These are phyloP conservation scores for Pseudorasbora parva DNA, from an alignment of 2,113 vertebrate genomes.

Conservation along the genomic window DNA sequence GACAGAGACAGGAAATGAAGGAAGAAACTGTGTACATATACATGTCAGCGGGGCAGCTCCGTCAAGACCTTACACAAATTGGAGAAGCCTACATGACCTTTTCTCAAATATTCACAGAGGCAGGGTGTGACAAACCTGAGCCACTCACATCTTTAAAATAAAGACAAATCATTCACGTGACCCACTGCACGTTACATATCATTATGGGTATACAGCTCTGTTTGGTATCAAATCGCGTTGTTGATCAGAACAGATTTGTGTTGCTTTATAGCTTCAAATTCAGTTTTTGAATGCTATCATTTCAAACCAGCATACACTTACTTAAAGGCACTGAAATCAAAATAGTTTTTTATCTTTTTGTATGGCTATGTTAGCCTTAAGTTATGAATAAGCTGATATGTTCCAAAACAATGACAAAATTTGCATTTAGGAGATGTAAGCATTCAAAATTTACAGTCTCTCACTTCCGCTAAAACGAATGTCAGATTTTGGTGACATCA, in stretches of 20 bases:
- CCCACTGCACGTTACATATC: neutral
- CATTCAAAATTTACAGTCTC: no score
- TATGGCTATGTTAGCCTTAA: no score
- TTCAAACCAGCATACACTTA: neutral
- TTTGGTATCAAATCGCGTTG: neutral
- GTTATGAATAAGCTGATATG: no score
- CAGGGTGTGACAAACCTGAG: neutral
- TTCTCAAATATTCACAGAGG: neutral
- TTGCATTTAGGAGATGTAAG: no score
- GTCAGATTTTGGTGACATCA: no score
- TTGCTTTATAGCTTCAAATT: neutral
- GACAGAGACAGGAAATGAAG: constrained; percentile 67
- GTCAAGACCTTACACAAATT: constrained; percentile 37
- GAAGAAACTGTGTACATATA: constrained; percentile 76
- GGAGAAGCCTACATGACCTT: constrained; percentile 5
- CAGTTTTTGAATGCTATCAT: neutral
- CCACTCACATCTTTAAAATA: neutral
- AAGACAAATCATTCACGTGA: neutral
- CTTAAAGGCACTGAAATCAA: no score
- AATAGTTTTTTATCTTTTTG: no score
- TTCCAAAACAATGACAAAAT: no score
- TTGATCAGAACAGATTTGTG: neutral
- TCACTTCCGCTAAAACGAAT: no score
- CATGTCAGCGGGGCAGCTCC: constrained; percentile 61
- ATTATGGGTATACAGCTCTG: neutral